Base-by-base conservation (phyloP, 2,113 vertebrate species). In the Strix uralensis region DNA sequence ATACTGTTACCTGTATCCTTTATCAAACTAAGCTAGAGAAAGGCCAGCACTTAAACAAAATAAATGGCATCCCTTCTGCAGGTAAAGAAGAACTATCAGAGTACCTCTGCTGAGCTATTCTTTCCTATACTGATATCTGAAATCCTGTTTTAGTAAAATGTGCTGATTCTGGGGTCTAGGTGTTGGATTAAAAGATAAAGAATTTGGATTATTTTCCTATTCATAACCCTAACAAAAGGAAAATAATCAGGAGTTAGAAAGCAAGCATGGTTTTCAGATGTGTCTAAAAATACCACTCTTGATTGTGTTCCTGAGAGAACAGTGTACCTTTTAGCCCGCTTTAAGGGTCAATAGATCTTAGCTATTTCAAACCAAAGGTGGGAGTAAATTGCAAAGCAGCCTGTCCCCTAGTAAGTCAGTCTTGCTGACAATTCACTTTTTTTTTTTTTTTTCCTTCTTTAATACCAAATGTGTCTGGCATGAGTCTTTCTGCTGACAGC, bases 401-500 rank as follows among this genome's bases (percentile, higher is more conserved):
- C 61, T 91, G 58, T 91, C 70, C 70, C 58, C 44, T 46, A 36
- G 81, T 80, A 73, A 90, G 44, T 87, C 70, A 87, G 44, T 74
- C 66, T 74, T 82, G 59, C 79, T 95, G 66, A 95, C 67, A 81
- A 15, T 32, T 91, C 44, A 47, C 17, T 38, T 55, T 25, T 59
- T 84, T 77, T 66, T n/a, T 11, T 2, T 77, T 67, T 62, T 10
- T 2, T 0, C 12, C 11, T 83, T 81, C 32, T 81, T 75, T 88
- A 90, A 69, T 95, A 80, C 25, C 49, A 73, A 82, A 61, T 63
- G 13, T 93, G 42, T 88, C 63, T 95, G 74, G 21, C 0, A 0
- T 77, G 84, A 92, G 49, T 80, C 87, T 90, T 93, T 80, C 74
- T 73, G n/a, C 74, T 90, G 90, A 86, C 58, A 94, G 85, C 36